A percentile compares a stretch with the other conserved stretches of the same genome.
Evolutionary conservation across 2,113 vertebrate genomes (phyloP).

Genomic region (Mionectes macconnelli): DNA sequence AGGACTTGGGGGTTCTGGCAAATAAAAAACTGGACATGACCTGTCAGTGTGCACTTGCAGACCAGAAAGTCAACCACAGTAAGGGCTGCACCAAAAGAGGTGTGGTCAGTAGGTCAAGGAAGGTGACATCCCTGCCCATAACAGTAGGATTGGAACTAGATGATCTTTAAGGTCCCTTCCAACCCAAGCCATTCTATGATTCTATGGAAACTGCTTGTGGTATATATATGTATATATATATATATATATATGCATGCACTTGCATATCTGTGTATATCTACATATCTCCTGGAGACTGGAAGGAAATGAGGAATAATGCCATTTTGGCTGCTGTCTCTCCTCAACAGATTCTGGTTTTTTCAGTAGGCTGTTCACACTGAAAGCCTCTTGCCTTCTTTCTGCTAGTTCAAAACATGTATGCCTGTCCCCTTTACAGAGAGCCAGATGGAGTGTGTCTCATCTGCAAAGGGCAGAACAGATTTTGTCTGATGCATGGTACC

Average conservation of each 20-base stretch:
- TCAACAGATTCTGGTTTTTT: conserved; percentile 2
- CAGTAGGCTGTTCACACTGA: conserved; percentile 32
- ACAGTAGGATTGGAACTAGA: neutral
- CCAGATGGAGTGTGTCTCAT: conserved; percentile 55
- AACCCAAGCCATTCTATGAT: neutral
- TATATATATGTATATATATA: neutral
- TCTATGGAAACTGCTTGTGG: neutral
- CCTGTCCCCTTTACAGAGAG: neutral
- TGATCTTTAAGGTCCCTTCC: neutral
- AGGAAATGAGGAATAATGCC: neutral
- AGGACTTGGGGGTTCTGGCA: neutral
- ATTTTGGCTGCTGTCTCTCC: neutral
- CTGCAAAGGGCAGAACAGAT: conserved; percentile 59
- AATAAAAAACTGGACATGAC: neutral
- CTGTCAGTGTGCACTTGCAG: neutral
- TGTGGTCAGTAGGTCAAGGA: neutral
- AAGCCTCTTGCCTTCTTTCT: conserved; percentile 34
- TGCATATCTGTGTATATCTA: rapidly evolving
- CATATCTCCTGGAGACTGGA: neutral
- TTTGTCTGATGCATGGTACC: conserved; percentile 39
- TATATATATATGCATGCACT: rapidly evolving
- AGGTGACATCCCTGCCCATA: neutral
- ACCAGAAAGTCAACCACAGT: neutral
- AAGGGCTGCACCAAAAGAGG: neutral
- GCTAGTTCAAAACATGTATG: neutral